Percentiles rank a stretch among this genome's conserved stretches.
Conservation (phyloP, 2,888 invertebrate species). For the Trimorus sp. region DNA sequence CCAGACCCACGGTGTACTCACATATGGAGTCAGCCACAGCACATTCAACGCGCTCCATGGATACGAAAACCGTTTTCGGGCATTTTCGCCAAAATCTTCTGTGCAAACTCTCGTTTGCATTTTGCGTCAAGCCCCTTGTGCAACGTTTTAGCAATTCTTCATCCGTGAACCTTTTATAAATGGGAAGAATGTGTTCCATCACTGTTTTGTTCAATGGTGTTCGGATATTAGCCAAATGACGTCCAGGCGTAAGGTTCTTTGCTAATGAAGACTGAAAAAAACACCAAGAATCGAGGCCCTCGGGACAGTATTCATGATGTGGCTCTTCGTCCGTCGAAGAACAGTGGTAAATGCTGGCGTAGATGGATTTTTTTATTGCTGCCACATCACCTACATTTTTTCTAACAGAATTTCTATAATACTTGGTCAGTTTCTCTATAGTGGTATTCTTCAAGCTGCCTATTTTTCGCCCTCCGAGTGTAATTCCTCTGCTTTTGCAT, state of each 20-base stretch:
- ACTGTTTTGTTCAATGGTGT: slow-evolving; percentile 18
- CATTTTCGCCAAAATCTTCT: slow-evolving; percentile 15
- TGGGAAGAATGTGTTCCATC: slow-evolving; percentile 37
- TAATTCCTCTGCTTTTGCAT: background rate
- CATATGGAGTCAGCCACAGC: slow-evolving; percentile 12
- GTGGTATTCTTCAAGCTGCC: slow-evolving; percentile 5
- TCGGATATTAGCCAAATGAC: slow-evolving; percentile 5
- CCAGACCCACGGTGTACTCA: background rate
- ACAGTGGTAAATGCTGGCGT: slow-evolving; percentile 43
- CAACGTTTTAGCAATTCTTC: slow-evolving; percentile 29
- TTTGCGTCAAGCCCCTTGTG: slow-evolving; percentile 30
- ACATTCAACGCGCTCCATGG: slow-evolving; percentile 1
- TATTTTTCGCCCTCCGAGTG: slow-evolving; percentile 10
- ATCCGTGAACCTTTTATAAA: slow-evolving; percentile 8
- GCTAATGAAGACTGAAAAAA: slow-evolving; percentile 38
- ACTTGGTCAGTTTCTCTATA: slow-evolving; percentile 6
- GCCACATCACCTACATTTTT: slow-evolving; percentile 10
- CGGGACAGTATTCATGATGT: slow-evolving; percentile 24
- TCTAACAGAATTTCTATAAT: slow-evolving; percentile 6
- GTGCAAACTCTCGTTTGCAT: slow-evolving; percentile 49
- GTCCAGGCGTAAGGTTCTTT: slow-evolving; percentile 14
- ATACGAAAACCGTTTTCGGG: background rate
- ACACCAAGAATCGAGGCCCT: slow-evolving; percentile 45
- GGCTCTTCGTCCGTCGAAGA: slow-evolving; percentile 41
- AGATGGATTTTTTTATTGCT: no score